Evolutionary conservation across 92 coral and sea anemone genomes (phyloP).

Genomic region (Siderastrea siderea): DNA sequence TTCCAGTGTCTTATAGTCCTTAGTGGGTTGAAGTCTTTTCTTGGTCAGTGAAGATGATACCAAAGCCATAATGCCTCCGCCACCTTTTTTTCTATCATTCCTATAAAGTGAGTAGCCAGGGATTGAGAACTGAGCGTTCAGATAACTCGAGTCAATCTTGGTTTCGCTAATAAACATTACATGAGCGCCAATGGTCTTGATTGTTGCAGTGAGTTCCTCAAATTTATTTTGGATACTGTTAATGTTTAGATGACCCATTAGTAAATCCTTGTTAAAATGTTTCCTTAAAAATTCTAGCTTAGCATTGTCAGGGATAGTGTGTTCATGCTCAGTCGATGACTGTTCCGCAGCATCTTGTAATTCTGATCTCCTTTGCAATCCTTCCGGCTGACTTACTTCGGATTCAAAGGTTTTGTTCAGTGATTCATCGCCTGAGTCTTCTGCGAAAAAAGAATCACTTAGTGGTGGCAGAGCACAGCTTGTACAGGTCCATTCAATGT

Average conservation of each 20-base stretch:
- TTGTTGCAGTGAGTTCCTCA: slow-evolving; percentile 36
- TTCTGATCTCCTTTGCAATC: slow-evolving; percentile 23
- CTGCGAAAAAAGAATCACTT: slow-evolving; percentile 46
- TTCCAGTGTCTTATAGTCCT: slow-evolving; percentile 47
- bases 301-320: slow-evolving; percentile 10
- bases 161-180: slow-evolving; percentile 58
- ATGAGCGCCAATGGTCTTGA: slow-evolving; percentile 43
- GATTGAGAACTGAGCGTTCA: slow-evolving; percentile 52
- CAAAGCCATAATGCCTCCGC: slow-evolving; percentile 64
- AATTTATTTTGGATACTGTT: slow-evolving; percentile 57
- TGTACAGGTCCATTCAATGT: slow-evolving; percentile 58
- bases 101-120: slow-evolving; percentile 59
- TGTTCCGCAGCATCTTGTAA: slow-evolving; percentile 13
- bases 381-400: slow-evolving; percentile 17
- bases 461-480: slow-evolving; percentile 46
- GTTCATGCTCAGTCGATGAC: background rate
- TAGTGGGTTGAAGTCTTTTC: slow-evolving; percentile 25
- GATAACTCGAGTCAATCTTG: slow-evolving; percentile 65
- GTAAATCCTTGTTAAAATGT: slow-evolving; percentile 24
- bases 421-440: slow-evolving; percentile 24
- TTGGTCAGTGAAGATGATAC: slow-evolving; percentile 53
- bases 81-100: slow-evolving; percentile 69
- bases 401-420: no score
- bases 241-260: slow-evolving; percentile 50
- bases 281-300: slow-evolving; percentile 40